Base-by-base conservation (phyloP, 2,797 vertebrate genomes). In the Macroramphosus scolopax region DNA sequence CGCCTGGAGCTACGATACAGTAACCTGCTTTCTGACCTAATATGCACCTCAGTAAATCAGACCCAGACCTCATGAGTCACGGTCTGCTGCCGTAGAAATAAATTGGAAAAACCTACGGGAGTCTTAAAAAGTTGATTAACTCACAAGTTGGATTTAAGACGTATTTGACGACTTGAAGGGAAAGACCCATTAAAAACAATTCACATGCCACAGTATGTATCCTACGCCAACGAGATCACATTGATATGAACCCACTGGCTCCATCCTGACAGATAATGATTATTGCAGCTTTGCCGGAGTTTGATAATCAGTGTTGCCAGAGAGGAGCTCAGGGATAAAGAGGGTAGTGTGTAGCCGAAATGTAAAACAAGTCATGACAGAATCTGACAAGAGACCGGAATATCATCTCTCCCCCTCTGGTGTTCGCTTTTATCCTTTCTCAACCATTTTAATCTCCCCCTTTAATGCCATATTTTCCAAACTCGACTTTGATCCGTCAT, bases 341-440 rank as follows among this genome's bases (percentile, higher is more conserved):
- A 62, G 52, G 4, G 48, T 33, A 54, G 82, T 61, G 75, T 83
- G 79, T 48, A 3, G 11, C 14, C 33, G 11, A 68, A 86, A 85
- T 89, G 73, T 81, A 77, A 83, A 88, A 87, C 82, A 79, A 81
- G 83, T 70, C 77, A 48, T 80, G 79, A 84, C 84, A 86, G 79
- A 75, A 78, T 70, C 59, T 76, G 81, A 82, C 84, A 86, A 75
- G 77, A 73, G 78, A 83, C 79, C 77, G 78, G 72, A 78, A 79
- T 66, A 66, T 68, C 70, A 65, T 47, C 68, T 51, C 51, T 61
- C 53, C 56, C 67, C 70, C 75, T 57, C 58, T 62, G 78, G 73
- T 66, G 59, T 59, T 77, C 67, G 55, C 67, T 63, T 76, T 77
- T 72, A 73, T 68, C 73, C 71, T 75, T 64, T 66, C 67, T 51